Evolutionary conservation across 2,113 vertebrate species (phyloP).

Genomic region (Suricata suricatta): DNA sequence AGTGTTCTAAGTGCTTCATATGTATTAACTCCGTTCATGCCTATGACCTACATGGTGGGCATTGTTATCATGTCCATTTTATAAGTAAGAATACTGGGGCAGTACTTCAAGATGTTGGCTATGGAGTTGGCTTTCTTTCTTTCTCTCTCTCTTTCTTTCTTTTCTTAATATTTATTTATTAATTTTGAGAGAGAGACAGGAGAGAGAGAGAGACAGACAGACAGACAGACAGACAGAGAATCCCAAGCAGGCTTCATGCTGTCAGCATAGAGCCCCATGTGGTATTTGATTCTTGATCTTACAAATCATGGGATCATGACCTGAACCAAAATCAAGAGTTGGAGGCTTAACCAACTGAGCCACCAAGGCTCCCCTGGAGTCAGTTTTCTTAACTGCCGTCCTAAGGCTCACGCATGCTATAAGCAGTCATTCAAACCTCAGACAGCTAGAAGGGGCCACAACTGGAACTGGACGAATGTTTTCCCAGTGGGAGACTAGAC

Average conservation of each 20-base stretch:
- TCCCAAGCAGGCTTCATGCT: too few species aligned
- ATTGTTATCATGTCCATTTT: background rate
- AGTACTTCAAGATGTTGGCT: background rate
- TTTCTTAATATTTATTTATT: too few species aligned
- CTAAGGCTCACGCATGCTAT: background rate
- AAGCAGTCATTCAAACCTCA: background rate
- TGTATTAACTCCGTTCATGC: background rate
- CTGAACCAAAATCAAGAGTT: too few species aligned
- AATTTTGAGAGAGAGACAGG: too few species aligned
- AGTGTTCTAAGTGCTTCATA: background rate
- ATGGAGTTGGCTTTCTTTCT: background rate
- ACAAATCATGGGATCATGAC: too few species aligned
- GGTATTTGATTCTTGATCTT: too few species aligned
- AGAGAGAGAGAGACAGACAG: too few species aligned
- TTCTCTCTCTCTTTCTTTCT: too few species aligned
- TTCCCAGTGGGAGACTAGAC: background rate
- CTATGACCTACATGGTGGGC: rapidly evolving
- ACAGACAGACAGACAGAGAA: too few species aligned
- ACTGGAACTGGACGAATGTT: background rate
- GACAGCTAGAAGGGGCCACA: background rate
- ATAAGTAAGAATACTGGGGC: background rate
- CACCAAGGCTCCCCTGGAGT: background rate
- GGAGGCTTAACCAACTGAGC: too few species aligned
- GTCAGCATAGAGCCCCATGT: too few species aligned
- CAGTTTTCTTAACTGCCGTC: background rate